Evolutionary conservation across 2,797 vertebrate genomes (phyloP).

Genomic region (Urophycis tenuis): DNA sequence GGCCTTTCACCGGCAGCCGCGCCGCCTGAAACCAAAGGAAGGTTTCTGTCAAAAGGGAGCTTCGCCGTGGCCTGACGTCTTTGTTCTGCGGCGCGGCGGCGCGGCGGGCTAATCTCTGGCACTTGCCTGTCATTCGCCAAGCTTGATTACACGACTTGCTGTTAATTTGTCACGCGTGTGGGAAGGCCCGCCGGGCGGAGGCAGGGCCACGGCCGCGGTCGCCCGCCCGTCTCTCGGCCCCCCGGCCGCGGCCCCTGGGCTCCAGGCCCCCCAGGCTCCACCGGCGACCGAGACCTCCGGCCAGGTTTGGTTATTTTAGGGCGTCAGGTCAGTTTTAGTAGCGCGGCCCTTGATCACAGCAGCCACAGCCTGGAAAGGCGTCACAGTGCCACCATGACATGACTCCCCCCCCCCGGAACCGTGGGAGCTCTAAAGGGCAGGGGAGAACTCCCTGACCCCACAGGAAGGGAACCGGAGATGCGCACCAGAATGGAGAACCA

Average conservation of each 20-base stretch:
- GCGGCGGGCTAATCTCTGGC: slow-evolving; percentile 29
- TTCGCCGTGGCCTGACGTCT: slow-evolving; percentile 34
- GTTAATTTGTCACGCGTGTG: slow-evolving; percentile 51
- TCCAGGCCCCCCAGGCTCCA: neutral
- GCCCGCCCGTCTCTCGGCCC: too few species aligned
- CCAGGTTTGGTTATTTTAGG: neutral
- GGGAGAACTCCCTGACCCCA: neutral
- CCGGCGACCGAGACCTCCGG: neutral
- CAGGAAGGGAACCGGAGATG: neutral
- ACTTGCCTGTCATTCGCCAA: slow-evolving; percentile 29
- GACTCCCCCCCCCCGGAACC: neutral
- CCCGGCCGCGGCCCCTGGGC: too few species aligned
- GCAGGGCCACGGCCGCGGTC: too few species aligned
- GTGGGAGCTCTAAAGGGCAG: neutral
- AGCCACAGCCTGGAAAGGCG: neutral
- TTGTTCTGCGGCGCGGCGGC: slow-evolving; percentile 33
- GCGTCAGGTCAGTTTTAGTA: neutral
- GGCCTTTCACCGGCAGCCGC: slow-evolving; percentile 28
- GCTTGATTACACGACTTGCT: slow-evolving; percentile 26
- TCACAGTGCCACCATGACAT: neutral
- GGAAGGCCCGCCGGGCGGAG: too few species aligned
- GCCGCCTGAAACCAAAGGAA: slow-evolving; percentile 23
- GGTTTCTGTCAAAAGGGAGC: slow-evolving; percentile 23
- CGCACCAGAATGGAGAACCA: neutral
- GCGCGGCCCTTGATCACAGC: neutral